phyloP scores from a whole-genome alignment of 92 coral and sea anemone genomes.

The Siderastrea radians region DNA sequence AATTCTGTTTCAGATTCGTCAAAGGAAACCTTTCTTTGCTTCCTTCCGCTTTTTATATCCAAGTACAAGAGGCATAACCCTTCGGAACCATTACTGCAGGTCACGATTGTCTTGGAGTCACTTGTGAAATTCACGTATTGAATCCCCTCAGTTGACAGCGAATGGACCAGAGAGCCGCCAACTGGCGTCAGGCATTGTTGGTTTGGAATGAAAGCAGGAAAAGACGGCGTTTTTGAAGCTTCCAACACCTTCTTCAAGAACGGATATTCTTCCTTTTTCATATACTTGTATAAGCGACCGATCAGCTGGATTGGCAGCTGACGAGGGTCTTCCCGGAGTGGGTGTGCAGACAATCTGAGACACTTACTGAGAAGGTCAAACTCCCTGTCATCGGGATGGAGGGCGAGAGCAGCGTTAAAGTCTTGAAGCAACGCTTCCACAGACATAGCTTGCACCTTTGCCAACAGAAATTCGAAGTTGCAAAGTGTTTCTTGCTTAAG shows the following conservation, averaged over 20 bases:
- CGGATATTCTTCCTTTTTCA: conserved; percentile 62
- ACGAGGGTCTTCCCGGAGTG: conserved; percentile 84
- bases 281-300: conserved; percentile 85
- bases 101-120: conserved; percentile 43
- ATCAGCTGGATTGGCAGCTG: conserved; percentile 91
- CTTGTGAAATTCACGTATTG: conserved; percentile 40
- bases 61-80: conserved; percentile 54
- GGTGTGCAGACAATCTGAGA: conserved; percentile 75
- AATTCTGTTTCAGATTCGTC: conserved; percentile 74
- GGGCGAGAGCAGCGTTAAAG: conserved; percentile 71
- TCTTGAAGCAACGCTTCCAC: conserved; percentile 82
- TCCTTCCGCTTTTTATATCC: conserved; percentile 77
- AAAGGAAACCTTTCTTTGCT: conserved; percentile 80
- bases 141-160: conserved; percentile 67
- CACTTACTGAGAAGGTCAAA: conserved; percentile 79
- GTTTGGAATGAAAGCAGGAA: conserved; percentile 87
- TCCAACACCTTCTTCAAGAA: conserved; percentile 71
- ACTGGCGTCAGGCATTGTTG: conserved; percentile 87
- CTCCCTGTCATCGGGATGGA: conserved; percentile 81
- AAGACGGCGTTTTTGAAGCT: conserved; percentile 75
- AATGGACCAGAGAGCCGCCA: conserved; percentile 88
- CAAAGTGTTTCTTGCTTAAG: conserved; percentile 79
- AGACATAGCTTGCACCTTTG: conserved; percentile 89
- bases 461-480: conserved; percentile 87
- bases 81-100: conserved; percentile 48